These are phyloP conservation scores for Capra hircus DNA, from an alignment of 2,113 vertebrate species.

Conservation along the genomic window DNA sequence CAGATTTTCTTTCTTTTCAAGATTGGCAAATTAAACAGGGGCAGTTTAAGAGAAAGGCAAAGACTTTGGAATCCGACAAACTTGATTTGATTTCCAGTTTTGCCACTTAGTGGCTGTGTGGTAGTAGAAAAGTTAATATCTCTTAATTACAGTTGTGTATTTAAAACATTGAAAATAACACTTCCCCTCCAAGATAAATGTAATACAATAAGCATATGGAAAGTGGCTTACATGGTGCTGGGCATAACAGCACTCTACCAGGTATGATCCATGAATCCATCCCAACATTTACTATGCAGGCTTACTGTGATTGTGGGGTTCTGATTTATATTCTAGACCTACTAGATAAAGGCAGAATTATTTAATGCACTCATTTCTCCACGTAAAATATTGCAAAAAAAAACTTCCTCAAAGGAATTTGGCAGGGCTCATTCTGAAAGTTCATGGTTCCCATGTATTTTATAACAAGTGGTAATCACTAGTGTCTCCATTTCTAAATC, in stretches of 20 bases:
- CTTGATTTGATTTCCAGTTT: background rate
- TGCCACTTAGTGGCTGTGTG: background rate
- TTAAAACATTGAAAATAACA: background rate
- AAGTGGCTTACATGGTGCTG: background rate
- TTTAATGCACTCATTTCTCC: background rate
- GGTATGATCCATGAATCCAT: fast-evolving
- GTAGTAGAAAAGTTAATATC: background rate
- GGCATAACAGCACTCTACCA: background rate
- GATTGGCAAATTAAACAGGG: background rate
- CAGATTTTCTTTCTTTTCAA: background rate
- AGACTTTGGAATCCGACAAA: background rate
- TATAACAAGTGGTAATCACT: background rate
- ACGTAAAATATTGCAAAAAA: background rate
- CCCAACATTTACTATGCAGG: background rate
- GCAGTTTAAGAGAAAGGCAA: background rate
- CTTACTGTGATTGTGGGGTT: background rate
- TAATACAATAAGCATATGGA: background rate
- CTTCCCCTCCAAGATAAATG: background rate
- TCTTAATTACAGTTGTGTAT: background rate
- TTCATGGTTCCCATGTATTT: background rate
- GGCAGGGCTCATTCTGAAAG: background rate
- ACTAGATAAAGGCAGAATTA: background rate
- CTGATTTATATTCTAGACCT: background rate
- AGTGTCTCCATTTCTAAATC: background rate
- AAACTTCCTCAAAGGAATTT: background rate